Conservation (phyloP, 2,888 invertebrate species). For the Zaprionus bogoriensis region DNA sequence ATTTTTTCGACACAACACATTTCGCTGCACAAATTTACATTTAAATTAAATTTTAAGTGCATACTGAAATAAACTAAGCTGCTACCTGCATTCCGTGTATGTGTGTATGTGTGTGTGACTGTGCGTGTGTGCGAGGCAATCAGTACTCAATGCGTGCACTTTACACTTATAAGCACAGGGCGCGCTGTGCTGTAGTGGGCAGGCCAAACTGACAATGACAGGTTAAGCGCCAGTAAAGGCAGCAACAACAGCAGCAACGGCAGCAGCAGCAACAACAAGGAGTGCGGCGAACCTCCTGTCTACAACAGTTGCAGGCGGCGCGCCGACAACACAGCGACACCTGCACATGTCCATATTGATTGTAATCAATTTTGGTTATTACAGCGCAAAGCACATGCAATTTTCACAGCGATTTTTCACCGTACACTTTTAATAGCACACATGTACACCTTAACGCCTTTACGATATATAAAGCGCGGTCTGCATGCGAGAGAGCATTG, state of each 20-base stretch:
- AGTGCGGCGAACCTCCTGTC: constrained; percentile 39
- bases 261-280: neutral
- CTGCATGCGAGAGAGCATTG: no score
- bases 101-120: neutral
- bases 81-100: constrained; percentile 35
- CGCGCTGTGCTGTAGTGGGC: constrained; percentile 1
- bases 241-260: constrained; percentile 9
- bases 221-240: constrained; percentile 72
- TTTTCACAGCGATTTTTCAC: constrained; percentile 71
- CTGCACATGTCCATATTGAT: constrained; percentile 70
- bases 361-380: constrained; percentile 78
- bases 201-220: constrained; percentile 72
- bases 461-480: neutral
- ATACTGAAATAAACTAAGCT: constrained; percentile 78
- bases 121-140: constrained; percentile 51
- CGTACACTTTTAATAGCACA: constrained; percentile 34
- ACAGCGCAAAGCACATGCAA: constrained; percentile 67
- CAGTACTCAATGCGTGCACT: constrained; percentile 78
- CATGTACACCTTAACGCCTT: no score
- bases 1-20: constrained; percentile 78
- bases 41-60: constrained; percentile 80
- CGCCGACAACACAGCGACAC: constrained; percentile 28
- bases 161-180: constrained; percentile 59
- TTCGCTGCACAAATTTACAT: constrained; percentile 78
- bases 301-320: constrained; percentile 37